phyloP scores from a whole-genome alignment of 64 coral and sea anemone species.

The Cladopsammia gracilis region DNA sequence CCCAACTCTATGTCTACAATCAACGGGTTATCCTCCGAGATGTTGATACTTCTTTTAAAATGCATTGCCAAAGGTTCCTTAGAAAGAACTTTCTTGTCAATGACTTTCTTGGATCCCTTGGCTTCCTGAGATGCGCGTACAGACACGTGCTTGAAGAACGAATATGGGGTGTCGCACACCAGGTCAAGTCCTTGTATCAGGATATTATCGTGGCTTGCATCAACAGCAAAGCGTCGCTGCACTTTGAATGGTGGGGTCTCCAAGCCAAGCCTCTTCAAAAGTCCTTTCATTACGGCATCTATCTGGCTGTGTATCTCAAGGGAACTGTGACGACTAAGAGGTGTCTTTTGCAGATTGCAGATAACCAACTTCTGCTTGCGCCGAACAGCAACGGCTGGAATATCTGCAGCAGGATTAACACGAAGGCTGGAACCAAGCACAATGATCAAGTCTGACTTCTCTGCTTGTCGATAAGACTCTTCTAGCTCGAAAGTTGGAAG shows the following conservation, averaged over 20 bases:
- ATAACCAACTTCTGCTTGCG: conserved; percentile 72
- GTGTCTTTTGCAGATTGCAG: conserved; percentile 90
- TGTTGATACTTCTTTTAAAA: conserved; percentile 2
- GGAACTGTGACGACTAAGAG: conserved; percentile 66
- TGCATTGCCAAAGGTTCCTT: conserved; percentile 50
- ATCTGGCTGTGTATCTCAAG: conserved; percentile 82
- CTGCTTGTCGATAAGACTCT: conserved; percentile 61
- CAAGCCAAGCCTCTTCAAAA: conserved; percentile 70
- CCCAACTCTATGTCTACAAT: conserved; percentile 69
- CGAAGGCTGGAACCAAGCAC: conserved; percentile 88
- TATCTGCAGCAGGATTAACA: conserved; percentile 79
- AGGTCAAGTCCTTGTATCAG: conserved; percentile 73
- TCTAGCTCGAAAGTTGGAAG: conserved; percentile 70
- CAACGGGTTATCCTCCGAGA: conserved; percentile 23
- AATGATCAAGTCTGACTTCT: conserved; percentile 76
- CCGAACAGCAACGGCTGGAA: conserved; percentile 60
- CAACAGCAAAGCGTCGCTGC: conserved; percentile 74
- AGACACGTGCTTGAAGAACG: conserved; percentile 59
- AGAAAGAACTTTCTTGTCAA: conserved; percentile 35
- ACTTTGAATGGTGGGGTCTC: conserved; percentile 81
- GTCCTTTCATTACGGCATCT: conserved; percentile 74
- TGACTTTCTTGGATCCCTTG: conserved; percentile 7
- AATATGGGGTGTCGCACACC: conserved; percentile 74
- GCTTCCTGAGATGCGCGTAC: conserved; percentile 25
- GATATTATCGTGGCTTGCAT: conserved; percentile 57